Evolutionary conservation across 1,140 invertebrate species (phyloP).

Genomic region (Aphis gossypii): DNA sequence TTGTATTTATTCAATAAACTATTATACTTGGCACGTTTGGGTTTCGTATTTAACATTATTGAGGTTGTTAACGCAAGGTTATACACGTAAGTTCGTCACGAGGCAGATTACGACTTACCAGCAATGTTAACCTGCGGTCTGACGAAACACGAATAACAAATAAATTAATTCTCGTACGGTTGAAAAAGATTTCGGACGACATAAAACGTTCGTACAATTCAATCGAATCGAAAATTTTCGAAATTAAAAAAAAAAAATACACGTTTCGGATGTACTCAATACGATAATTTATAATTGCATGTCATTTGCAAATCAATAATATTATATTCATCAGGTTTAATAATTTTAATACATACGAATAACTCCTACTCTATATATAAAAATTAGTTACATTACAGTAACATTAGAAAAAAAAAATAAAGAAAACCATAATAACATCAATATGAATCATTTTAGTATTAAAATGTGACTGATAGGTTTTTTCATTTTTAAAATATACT

Average conservation of each 20-base stretch:
- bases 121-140: background rate
- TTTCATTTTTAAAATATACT: too few relatives aligned
- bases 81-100: background rate
- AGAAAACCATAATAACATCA: background rate
- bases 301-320: background rate
- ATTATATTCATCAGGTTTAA: background rate
- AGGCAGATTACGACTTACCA: background rate
- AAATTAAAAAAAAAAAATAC: background rate
- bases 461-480: too few relatives aligned
- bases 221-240: background rate
- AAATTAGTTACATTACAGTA: background rate
- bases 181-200: background rate
- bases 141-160: background rate
- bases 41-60: background rate
- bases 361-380: too few relatives aligned
- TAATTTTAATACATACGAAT: background rate
- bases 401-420: background rate
- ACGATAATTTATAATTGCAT: background rate
- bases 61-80: background rate
- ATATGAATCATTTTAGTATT: background rate
- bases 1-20: background rate
- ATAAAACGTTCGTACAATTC: background rate
- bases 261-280: background rate
- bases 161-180: background rate
- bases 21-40: background rate